A percentile compares a stretch with the other conserved stretches of the same genome.
phyloP scores from a whole-genome alignment of 2,113 vertebrate genomes.

The Embiotoca jacksoni region DNA sequence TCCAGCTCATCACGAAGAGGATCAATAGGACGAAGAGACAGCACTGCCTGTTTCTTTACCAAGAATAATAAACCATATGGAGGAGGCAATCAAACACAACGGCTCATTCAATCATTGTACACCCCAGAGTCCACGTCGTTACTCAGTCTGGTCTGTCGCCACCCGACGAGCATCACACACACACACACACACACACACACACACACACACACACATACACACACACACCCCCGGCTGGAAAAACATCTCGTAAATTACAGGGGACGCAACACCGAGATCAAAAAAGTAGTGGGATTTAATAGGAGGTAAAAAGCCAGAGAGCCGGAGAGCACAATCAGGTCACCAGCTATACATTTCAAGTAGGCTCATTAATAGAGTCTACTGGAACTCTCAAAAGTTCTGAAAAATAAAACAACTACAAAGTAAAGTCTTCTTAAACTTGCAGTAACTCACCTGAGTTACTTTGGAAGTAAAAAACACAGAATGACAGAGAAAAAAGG shows the following conservation, averaged over 20 bases:
- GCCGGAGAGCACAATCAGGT: constrained; percentile 23
- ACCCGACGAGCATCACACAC: constrained; percentile 3
- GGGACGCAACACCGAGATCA: neutral
- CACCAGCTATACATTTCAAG: constrained; percentile 10
- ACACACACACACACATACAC: too few species aligned
- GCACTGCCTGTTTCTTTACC: constrained; percentile 10
- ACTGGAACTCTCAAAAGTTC: neutral
- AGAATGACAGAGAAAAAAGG: neutral
- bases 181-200: too few species aligned
- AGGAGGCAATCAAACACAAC: constrained; percentile 34
- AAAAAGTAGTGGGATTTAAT: constrained; percentile 11
- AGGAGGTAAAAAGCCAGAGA: neutral
- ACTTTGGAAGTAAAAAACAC: neutral
- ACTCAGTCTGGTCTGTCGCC: constrained; percentile 34
- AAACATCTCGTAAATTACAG: neutral
- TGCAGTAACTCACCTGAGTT: neutral
- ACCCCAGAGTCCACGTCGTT: constrained; percentile 28
- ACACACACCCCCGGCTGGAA: neutral
- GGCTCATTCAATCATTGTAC: constrained; percentile 49
- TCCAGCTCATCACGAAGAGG: constrained; percentile 38
- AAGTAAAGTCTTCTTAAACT: neutral
- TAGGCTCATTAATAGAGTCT: constrained; percentile 18
- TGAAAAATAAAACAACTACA: neutral
- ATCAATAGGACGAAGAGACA: constrained; percentile 55
- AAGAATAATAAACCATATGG: constrained; percentile 40